Conservation (phyloP, 1,140 invertebrate genomes). For the Caerostris extrusa region DNA sequence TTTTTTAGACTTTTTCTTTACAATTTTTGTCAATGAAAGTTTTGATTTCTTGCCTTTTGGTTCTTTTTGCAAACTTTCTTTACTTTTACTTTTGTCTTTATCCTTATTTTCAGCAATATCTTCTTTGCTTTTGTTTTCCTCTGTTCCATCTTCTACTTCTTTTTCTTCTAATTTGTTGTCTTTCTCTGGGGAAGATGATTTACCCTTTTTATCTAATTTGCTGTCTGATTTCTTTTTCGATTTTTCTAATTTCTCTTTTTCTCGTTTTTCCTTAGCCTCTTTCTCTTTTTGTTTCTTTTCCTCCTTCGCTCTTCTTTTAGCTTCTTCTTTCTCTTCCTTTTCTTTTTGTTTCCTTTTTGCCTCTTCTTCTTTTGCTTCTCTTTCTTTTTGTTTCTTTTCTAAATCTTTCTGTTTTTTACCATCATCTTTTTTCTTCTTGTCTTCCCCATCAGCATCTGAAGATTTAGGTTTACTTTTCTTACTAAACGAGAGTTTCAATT, state of each 20-base stretch:
- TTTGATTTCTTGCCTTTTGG: slow-evolving; percentile 78
- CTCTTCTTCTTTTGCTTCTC: slow-evolving; percentile 77
- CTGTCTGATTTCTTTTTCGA: slow-evolving; percentile 74
- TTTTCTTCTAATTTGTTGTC: slow-evolving; percentile 27
- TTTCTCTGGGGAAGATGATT: slow-evolving; percentile 50
- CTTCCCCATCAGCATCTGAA: background rate
- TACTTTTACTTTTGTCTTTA: slow-evolving; percentile 82
- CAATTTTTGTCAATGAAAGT: slow-evolving; percentile 50
- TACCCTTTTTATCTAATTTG: slow-evolving; percentile 70
- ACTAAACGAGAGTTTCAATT: slow-evolving; percentile 25
- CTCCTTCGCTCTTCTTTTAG: slow-evolving; percentile 76
- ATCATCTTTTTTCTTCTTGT: slow-evolving; percentile 54
- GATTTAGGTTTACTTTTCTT: slow-evolving; percentile 69
- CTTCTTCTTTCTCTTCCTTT: slow-evolving; percentile 70
- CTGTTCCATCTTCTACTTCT: slow-evolving; percentile 4
- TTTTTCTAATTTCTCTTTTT: slow-evolving; percentile 68
- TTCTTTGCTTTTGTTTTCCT: slow-evolving; percentile 53
- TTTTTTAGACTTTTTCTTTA: slow-evolving; percentile 50
- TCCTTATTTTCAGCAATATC: slow-evolving; percentile 59
- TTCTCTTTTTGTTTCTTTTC: slow-evolving; percentile 78
- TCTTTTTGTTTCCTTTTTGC: slow-evolving; percentile 79
- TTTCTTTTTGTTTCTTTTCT: slow-evolving; percentile 78
- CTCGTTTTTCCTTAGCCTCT: slow-evolving; percentile 77
- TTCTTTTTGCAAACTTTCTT: slow-evolving; percentile 75
- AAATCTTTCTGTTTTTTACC: slow-evolving; percentile 73